Percentiles rank a stretch among this genome's conserved stretches.
Evolutionary conservation across 2,888 invertebrate species (phyloP).

Genomic region (Thera obeliscata): DNA sequence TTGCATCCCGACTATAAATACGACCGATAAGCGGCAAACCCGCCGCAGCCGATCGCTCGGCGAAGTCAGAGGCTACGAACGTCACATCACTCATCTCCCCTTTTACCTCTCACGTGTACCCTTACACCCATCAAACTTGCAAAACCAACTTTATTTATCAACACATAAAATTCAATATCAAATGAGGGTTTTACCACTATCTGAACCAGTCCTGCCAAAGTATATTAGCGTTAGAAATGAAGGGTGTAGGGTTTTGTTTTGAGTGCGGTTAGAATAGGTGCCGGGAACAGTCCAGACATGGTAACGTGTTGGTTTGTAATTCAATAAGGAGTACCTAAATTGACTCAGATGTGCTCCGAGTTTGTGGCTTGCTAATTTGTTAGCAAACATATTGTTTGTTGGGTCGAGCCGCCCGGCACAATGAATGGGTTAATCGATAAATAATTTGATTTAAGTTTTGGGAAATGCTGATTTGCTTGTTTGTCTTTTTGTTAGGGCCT

Average conservation of each 20-base stretch:
- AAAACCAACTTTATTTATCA: constrained; percentile 43
- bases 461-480: neutral
- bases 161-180: constrained; percentile 31
- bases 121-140: constrained; percentile 47
- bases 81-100: constrained; percentile 77
- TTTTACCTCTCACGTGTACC: constrained; percentile 64
- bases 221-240: constrained; percentile 22
- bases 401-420: constrained; percentile 39
- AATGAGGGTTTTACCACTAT: constrained; percentile 1
- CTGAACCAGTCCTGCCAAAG: constrained; percentile 21
- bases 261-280: constrained; percentile 20
- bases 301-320: constrained; percentile 79
- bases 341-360: constrained; percentile 77
- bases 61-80: constrained; percentile 72
- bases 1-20: constrained; percentile 55
- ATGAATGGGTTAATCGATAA: constrained; percentile 15
- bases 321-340: constrained; percentile 81
- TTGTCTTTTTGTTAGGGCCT: neutral
- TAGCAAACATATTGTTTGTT: constrained; percentile 77
- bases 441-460: constrained; percentile 12
- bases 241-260: constrained; percentile 33
- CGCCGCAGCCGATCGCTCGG: constrained; percentile 62
- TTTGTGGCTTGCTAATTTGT: constrained; percentile 77
- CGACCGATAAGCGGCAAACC: constrained; percentile 44
- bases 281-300: constrained; percentile 54